Base-by-base conservation (phyloP, 64 coral and sea anemone genomes). In the Stichodactyla helianthus region DNA sequence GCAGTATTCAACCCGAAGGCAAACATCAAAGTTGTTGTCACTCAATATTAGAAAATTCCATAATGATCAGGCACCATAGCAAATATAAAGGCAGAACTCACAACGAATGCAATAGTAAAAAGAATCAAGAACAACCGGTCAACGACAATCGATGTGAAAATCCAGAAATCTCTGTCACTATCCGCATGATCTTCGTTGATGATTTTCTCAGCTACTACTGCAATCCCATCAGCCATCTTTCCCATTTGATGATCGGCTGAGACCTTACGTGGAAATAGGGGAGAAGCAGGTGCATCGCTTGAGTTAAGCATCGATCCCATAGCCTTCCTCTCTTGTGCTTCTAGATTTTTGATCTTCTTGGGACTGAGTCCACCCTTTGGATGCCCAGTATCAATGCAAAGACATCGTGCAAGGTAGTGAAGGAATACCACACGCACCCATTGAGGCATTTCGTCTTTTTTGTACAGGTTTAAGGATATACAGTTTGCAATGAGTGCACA, bases 361-460 rank as follows among this genome's bases (percentile, higher is more conserved):
- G 50, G 11, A 54, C 74, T 68, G 27, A 96, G 79, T 52, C 84
- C 83, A 6, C 87, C 62, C 53, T 31, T 89, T 2, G 95, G 95
- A 51, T 82, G 87, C 13, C 85, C 86, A 31, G 95, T 88, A 53
- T 93, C 61, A 28, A 97, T 93, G 62, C 86, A 97, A 50, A 97
- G 52, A 51, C 85, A 87, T 1, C 95, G 81, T 55, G 95, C 95
- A 52, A 97, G 63, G 25, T 97, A 97, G 51, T 97, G 95, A 63
- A 97, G 89, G 22, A 97, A 91, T 6, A 97, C 71, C 4, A 97
- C 92, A 7, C 95, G 86, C 19, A 97, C 77, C 95, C 95, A 97
- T 20, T 88, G 85, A 0, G 95, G 95, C 56, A 97, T 71, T 61
- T 85, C 61, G 12, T 86, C 87, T 84, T 93, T 93, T 68, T 86